phyloP scores from a whole-genome alignment of 2,888 invertebrate species.

The Zygogramma bicolorata region DNA sequence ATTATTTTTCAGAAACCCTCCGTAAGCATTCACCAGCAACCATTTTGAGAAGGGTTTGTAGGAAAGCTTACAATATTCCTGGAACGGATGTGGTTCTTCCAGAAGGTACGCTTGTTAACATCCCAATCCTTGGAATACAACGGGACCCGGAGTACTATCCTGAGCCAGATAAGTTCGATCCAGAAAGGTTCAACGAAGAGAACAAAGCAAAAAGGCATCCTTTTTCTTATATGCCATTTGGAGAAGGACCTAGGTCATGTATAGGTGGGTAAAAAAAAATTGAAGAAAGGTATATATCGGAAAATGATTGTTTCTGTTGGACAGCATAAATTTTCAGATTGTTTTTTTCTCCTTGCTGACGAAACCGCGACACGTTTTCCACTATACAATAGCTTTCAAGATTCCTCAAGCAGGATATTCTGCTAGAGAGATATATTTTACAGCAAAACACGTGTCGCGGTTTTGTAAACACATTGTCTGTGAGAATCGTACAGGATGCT shows the following conservation, averaged over 20 bases:
- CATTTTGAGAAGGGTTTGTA: constrained; percentile 38
- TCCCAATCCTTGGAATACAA: constrained; percentile 34
- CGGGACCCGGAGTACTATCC: constrained; percentile 58
- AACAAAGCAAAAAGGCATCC: constrained; percentile 61
- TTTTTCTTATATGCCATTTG: constrained; percentile 63
- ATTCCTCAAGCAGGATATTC: too few relatives aligned
- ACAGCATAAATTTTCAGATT: too few relatives aligned
- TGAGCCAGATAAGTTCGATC: constrained; percentile 73
- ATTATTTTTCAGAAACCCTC: constrained; percentile 42
- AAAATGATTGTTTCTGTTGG: too few relatives aligned
- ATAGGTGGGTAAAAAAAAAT: constrained; percentile 67
- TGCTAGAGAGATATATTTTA: too few relatives aligned
- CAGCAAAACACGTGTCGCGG: too few relatives aligned
- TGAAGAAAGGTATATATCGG: too few relatives aligned
- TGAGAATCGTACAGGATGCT: too few relatives aligned
- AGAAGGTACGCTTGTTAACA: constrained; percentile 32
- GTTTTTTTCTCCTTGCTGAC: too few relatives aligned
- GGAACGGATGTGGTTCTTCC: constrained; percentile 36
- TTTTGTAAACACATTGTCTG: too few relatives aligned
- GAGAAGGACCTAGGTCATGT: constrained; percentile 72
- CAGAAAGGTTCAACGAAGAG: constrained; percentile 71
- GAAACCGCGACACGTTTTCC: too few relatives aligned
- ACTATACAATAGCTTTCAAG: too few relatives aligned
- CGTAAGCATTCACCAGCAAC: constrained; percentile 45
- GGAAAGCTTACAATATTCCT: constrained; percentile 42